Evolutionary conservation across 2,888 invertebrate species (phyloP), one percentile per base, ranked within the genome.

Genomic region (Drosophila neoperkinsi): DNA sequence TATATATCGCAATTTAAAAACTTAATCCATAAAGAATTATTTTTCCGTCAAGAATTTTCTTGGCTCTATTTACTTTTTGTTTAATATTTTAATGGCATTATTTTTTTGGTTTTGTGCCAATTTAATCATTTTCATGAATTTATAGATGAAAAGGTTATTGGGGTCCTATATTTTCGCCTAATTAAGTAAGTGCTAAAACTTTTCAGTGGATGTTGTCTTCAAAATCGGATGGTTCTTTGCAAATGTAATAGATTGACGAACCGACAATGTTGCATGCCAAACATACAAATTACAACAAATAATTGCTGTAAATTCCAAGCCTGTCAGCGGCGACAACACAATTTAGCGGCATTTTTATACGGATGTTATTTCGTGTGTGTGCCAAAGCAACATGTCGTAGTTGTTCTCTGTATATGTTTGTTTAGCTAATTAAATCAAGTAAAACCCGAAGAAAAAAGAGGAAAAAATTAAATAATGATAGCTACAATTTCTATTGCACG

Each of bases 351-450:
- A 73, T 36, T 68, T 78, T 65, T 64, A 64, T 78, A 31, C 64
- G 57, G 30, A 60, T 58, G 60, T 57, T 34, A n/a, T 34, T 34
- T 13, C 38, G 52, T 68, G 41, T 68, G 77, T 69, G 74, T 74
- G 83, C 83, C 84, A 83, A 83, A 87, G 79, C 66, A 79, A 71
- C 82, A 79, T 87, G 87, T 83, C 68, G 68, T 58, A 50, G 43
- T 28, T 71, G 46, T 70, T 38, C 43, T 46, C 28, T 62, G 30
- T 38, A 62, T 61, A 58, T 73, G 50, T 64, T 77, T 81, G 73
- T 75, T 86, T 70, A 62, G 86, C 90, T 90, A 87, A 87, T 87
- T 87, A 87, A 87, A 88, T 79, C 58, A 74, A 74, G 74, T 78
- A 82, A 77, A 50, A 4, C 46, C 33, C 43, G 16, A n/a, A 30